These are phyloP conservation scores for Drosophila mulleri DNA, from an alignment of 2,888 invertebrate genomes.

Conservation along the genomic window DNA sequence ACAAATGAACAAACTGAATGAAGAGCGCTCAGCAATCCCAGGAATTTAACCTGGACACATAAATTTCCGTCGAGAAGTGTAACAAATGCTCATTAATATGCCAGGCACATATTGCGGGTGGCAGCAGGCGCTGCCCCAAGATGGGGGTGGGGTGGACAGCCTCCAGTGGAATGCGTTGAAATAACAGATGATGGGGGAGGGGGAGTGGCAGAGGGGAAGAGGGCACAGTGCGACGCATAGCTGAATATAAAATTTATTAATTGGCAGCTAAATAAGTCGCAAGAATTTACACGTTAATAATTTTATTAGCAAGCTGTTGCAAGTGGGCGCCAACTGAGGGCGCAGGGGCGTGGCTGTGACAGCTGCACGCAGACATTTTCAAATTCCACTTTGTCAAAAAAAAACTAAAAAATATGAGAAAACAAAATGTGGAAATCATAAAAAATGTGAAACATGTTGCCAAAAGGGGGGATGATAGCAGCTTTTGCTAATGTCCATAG, in stretches of 20 bases:
- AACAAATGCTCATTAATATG: conserved; percentile 81
- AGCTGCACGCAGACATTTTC: conserved; percentile 66
- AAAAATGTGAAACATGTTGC: conserved; percentile 68
- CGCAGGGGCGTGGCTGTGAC: conserved; percentile 28
- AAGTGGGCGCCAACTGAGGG: conserved; percentile 12
- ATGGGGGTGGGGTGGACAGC: neutral
- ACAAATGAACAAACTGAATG: conserved; percentile 69
- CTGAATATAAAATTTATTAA: conserved; percentile 76
- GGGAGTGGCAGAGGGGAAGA: neutral
- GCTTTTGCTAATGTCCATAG: conserved; percentile 51
- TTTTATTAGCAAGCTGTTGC: conserved; percentile 68
- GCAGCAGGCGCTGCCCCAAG: neutral
- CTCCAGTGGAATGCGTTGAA: conserved; percentile 29
- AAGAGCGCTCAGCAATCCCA: conserved; percentile 56
- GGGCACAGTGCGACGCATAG: conserved; percentile 12
- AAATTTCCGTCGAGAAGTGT: conserved; percentile 63
- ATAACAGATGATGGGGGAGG: conserved; percentile 30
- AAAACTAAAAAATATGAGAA: conserved; percentile 40
- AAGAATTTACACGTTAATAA: conserved; percentile 81
- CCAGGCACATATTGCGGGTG: conserved; percentile 54
- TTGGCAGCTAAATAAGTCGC: conserved; percentile 80
- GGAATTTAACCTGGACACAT: conserved; percentile 78
- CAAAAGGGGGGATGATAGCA: conserved; percentile 51
- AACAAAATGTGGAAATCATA: conserved; percentile 63
- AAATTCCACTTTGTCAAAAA: conserved; percentile 72